Evolutionary conservation across 1,140 invertebrate species (phyloP).

Genomic region (Palaemon carinicauda): DNA sequence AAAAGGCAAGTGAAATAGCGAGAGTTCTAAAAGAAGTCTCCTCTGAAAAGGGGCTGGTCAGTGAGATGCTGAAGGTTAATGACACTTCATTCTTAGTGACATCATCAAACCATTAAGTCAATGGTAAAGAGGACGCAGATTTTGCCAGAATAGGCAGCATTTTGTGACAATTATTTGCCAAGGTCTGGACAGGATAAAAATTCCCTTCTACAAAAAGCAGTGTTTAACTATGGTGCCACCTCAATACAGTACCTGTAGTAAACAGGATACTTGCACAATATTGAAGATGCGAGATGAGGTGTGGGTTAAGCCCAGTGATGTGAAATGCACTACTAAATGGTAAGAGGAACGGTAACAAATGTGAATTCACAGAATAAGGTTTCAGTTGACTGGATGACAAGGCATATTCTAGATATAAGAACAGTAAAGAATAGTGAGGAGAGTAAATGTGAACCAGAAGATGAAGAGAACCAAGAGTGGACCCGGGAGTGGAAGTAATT

Average conservation of each 20-base stretch:
- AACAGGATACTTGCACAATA: not conserved
- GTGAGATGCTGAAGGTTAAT: not conserved
- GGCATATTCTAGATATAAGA: too few relatives aligned
- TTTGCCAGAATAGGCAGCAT: not conserved
- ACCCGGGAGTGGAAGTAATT: too few relatives aligned
- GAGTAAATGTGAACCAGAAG: too few relatives aligned
- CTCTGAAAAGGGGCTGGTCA: not conserved
- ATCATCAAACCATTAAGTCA: constrained; percentile 20
- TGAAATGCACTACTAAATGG: not conserved
- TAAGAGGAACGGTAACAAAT: too few relatives aligned
- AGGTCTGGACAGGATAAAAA: not conserved
- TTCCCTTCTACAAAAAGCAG: not conserved
- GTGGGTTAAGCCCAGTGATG: not conserved
- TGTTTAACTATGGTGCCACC: not conserved
- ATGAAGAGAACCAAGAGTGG: too few relatives aligned
- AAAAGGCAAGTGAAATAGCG: too few relatives aligned
- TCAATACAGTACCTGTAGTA: not conserved
- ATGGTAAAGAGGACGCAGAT: not conserved
- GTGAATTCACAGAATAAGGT: too few relatives aligned
- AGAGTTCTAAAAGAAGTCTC: not conserved
- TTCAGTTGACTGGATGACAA: not conserved
- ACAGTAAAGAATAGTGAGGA: not conserved
- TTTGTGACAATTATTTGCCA: not conserved
- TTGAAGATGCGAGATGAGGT: not conserved
- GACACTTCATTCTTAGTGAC: not conserved